Evolutionary conservation across 1,140 invertebrate species (phyloP), one percentile per base, ranked within the genome.

Genomic region (Zaprionus capensis): DNA sequence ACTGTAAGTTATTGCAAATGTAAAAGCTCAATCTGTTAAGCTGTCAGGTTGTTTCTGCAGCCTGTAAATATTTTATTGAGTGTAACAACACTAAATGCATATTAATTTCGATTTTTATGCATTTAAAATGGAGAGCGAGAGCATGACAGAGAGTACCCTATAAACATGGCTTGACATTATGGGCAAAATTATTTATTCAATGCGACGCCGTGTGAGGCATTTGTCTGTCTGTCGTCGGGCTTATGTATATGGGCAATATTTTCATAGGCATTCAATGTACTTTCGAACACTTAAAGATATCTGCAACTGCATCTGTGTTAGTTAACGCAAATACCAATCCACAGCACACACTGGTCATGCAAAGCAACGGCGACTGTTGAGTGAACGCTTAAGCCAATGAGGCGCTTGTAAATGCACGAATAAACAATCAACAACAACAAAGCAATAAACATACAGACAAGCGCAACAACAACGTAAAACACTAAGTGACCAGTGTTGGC

Each of bases 391-490:
- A 80, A 81, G 78, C 74, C 80, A 88, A 75, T 80, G 70, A 80
- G 62, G 61, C 62, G 63, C 53, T 63, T 75, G 70, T 57, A 76
- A 82, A 69, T 58, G 67, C 70, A 49, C 61, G 56, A 41, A 68
- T 34, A 68, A 74, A 78, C 71, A 88, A 65, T 75, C 73, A 79
- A 81, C 82, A 82, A 36, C 26, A 83, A 87, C 83, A 84, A 81
- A 83, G 71, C 80, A 79, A 88, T 81, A 88, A 84, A 81, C 69
- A 88, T 72, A 87, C 85, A 87, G 84, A 88, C 84, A 87, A 88
- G 61, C 80, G 83, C 73, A 76, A 17, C 58, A 31, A 57, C 51
- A 38, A 49, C 51, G 36, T 59, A 41, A 53, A 24, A 59, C 34
- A 65, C 34, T 67, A 67, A 74, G 49, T 56, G 31, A 74, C 72